Conservation (phyloP, 2,113 vertebrate genomes). For the Erythrolamprus reginae region DNA sequence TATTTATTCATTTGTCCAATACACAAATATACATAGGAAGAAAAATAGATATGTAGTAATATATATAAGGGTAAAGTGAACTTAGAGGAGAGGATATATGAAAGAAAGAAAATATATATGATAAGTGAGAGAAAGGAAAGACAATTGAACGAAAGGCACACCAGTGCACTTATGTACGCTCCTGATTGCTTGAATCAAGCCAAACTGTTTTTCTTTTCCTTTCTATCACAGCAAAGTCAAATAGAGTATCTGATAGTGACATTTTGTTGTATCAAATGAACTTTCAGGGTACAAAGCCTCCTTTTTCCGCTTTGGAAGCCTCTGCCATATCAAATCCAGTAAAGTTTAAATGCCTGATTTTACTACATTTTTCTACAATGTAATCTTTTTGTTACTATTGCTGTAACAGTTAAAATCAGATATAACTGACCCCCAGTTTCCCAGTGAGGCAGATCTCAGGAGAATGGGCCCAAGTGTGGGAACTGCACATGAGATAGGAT, state of each 20-base stretch:
- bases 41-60: too few species aligned
- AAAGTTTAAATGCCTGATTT: not conserved
- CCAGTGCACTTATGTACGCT: too few species aligned
- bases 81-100: too few species aligned
- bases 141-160: too few species aligned
- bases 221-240: not conserved
- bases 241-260: not conserved
- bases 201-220: not conserved
- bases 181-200: not conserved
- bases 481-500: constrained; percentile 36
- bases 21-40: too few species aligned
- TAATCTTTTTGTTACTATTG: too few species aligned
- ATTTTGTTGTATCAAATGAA: not conserved
- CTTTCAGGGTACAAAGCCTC: not conserved
- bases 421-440: not conserved
- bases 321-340: not conserved
- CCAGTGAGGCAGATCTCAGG: not conserved
- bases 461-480: constrained; percentile 40
- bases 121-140: too few species aligned
- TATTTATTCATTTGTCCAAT: too few species aligned
- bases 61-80: too few species aligned
- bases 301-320: not conserved
- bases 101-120: too few species aligned
- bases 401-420: not conserved
- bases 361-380: not conserved